phyloP scores from a whole-genome alignment of 2,888 invertebrate genomes.

The Himalopsyche tibetana region DNA sequence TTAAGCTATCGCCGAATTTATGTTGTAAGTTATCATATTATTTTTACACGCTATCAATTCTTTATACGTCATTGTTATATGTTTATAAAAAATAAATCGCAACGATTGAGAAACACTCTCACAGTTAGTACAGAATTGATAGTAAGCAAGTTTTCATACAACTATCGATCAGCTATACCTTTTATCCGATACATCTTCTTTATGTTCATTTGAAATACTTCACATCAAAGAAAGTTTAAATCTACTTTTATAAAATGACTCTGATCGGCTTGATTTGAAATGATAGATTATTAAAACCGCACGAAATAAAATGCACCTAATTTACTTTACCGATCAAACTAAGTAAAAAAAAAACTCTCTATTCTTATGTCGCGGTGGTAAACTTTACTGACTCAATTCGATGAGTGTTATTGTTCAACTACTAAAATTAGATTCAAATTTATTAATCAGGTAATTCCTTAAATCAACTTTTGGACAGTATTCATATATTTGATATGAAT shows the following conservation, averaged over 20 bases:
- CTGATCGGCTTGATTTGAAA: background rate
- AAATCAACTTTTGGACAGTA: too few relatives aligned
- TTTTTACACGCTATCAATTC: too few relatives aligned
- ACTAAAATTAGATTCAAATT: too few relatives aligned
- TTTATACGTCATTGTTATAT: too few relatives aligned
- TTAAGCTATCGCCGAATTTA: too few relatives aligned
- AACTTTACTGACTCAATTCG: background rate
- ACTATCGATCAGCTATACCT: background rate
- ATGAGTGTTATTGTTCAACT: too few relatives aligned
- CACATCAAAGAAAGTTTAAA: slow-evolving; percentile 6
- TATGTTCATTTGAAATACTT: slow-evolving; percentile 8
- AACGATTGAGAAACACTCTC: background rate
- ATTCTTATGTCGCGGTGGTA: background rate
- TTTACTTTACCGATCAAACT: background rate
- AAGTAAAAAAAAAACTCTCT: background rate
- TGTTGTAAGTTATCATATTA: too few relatives aligned
- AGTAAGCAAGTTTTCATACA: background rate
- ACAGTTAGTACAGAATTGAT: background rate
- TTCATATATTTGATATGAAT: too few relatives aligned
- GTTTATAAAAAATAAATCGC: background rate
- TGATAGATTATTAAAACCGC: background rate
- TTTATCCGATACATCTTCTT: background rate
- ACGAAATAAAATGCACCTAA: background rate
- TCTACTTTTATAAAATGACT: slow-evolving; percentile 14
- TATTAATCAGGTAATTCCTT: too few relatives aligned